Evolutionary conservation across 1,140 invertebrate species (phyloP), one percentile per base, ranked within the genome.

Genomic region (Branchinecta lynchi): DNA sequence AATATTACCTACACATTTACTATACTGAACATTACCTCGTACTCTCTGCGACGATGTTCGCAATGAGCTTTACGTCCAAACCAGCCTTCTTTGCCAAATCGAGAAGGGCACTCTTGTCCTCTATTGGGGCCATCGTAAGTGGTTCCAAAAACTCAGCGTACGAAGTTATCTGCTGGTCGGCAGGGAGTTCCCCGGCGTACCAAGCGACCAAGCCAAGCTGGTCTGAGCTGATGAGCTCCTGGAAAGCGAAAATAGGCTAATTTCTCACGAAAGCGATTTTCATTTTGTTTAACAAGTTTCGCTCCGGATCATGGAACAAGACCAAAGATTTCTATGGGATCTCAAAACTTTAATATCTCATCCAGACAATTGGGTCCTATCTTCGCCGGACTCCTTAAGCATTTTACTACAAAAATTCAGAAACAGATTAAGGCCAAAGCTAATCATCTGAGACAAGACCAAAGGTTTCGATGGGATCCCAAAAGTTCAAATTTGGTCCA

Each of bases 1-100:
- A 51, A 51, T 51, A 9, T 51, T 51, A n/a, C 46, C n/a, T 51
- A n/a, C 46, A 51, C 46, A 51, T 51, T 51, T 51, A 51, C n/a
- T 9, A 60, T 2, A 20, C 51, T 15, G 6, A 60, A 60, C 17
- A 2, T 60, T 60, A 60, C 51, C 51, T 60, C 17, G 51, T 60
- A 60, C 51, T 60, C 12, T 60, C 12, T 2, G 51, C 51, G 12
- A 60, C 51, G 12, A 60, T 15, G 17, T 15, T 20, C 12, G 51
- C 51, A 60, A 60, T 60, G 12, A 15, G 12, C 51, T 60, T 60
- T 6, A 60, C 51, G 17, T 60, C 51, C 17, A 60, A 20, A 15
- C 51, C 51, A 60, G 12, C 12, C 17, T 20, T 12, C 17, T 60
- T 60, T 3, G 12, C 51, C 12, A 60, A 20, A 15, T 60, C 51